Conservation (phyloP, 2,888 invertebrate genomes). For the Colostygia pectinataria region DNA sequence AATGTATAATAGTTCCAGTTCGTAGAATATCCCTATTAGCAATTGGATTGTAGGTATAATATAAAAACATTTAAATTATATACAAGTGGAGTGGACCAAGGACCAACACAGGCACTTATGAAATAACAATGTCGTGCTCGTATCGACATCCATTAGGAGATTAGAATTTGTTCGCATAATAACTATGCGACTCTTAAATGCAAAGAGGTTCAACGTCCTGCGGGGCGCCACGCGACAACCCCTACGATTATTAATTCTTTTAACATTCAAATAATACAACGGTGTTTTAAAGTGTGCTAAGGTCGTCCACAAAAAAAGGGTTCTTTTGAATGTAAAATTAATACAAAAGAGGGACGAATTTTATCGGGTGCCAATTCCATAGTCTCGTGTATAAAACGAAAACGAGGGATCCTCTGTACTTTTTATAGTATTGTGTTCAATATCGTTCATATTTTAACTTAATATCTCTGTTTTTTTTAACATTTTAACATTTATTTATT, state of each 20-base stretch:
- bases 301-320: constrained; percentile 58
- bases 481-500: too few species aligned
- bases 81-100: too few species aligned
- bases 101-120: background rate
- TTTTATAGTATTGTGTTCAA: constrained; percentile 1
- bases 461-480: background rate
- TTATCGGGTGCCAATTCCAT: constrained; percentile 52
- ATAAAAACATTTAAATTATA: background rate
- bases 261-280: constrained; percentile 47
- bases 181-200: constrained; percentile 27
- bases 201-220: constrained; percentile 65
- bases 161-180: constrained; percentile 20
- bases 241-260: constrained; percentile 60
- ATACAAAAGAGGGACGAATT: constrained; percentile 44
- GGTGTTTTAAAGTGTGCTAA: constrained; percentile 63
- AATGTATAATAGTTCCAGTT: too few species aligned
- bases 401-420: constrained; percentile 12
- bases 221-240: constrained; percentile 65
- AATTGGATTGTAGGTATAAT: too few species aligned
- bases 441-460: background rate
- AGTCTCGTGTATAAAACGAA: constrained; percentile 30
- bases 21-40: background rate
- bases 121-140: constrained; percentile 9
- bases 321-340: constrained; percentile 40
- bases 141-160: constrained; percentile 27